Evolutionary conservation across 2,113 vertebrate species (phyloP).

Genomic region (Turnix velox): DNA sequence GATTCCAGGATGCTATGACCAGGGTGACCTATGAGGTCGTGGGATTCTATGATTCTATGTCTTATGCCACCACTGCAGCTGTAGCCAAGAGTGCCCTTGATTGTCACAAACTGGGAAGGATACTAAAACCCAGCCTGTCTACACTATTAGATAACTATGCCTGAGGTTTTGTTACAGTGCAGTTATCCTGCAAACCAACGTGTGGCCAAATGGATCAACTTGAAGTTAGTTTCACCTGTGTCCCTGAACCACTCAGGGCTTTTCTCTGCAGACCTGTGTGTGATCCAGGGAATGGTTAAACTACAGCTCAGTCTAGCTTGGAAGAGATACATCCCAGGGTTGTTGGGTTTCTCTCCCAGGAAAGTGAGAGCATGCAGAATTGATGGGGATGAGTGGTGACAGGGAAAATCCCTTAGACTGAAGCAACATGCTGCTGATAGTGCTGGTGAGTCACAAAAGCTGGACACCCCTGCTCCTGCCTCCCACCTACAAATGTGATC

Average conservation of each 20-base stretch:
- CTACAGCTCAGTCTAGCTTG: fast-evolving
- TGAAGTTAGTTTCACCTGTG: neutral
- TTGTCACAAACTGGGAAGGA: neutral
- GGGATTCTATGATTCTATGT: no score
- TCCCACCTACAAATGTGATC: fast-evolving
- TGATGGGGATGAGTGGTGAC: neutral
- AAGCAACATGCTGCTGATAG: neutral
- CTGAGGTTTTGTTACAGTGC: fast-evolving
- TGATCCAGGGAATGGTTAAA: neutral
- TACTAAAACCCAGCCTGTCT: neutral
- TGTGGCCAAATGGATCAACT: neutral
- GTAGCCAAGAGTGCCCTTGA: neutral
- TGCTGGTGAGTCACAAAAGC: neutral
- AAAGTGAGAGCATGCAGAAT: neutral
- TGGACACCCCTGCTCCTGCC: neutral
- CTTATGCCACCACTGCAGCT: neutral
- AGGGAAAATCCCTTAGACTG: neutral
- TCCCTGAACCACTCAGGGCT: neutral
- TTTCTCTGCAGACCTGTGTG: neutral
- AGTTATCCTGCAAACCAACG: neutral
- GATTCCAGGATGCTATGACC: no score
- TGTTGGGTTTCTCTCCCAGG: neutral
- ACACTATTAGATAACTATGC: neutral
- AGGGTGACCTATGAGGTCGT: no score
- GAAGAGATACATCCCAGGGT: neutral